Evolutionary conservation across 2,113 vertebrate genomes (phyloP).

Genomic region (Cavia porcellus): DNA sequence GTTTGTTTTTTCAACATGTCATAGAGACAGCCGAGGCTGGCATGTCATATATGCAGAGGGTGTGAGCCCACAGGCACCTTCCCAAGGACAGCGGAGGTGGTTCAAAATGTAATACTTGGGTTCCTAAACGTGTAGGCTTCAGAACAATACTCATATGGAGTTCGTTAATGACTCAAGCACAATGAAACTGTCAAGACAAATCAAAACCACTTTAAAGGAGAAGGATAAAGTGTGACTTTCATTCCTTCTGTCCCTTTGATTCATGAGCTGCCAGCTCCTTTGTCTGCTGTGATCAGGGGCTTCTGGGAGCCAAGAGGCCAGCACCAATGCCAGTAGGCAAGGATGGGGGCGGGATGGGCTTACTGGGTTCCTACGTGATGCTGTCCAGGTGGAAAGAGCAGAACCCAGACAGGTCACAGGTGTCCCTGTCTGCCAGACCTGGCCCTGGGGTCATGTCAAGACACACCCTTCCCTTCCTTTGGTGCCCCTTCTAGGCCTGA

Average conservation of each 20-base stretch:
- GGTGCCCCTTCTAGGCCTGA: background rate
- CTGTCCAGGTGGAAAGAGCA: background rate
- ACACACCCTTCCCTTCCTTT: background rate
- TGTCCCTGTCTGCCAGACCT: background rate
- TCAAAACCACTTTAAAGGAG: background rate
- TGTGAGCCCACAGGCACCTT: background rate
- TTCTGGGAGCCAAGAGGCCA: background rate
- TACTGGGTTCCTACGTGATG: background rate
- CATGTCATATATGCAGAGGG: background rate
- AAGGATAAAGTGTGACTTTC: background rate
- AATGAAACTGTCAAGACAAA: slow-evolving; percentile 13
- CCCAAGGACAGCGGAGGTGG: slow-evolving; percentile 5
- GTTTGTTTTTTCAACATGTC: background rate
- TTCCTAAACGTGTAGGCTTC: background rate
- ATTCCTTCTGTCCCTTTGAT: background rate
- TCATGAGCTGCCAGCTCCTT: background rate
- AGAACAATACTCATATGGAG: background rate
- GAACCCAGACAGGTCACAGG: background rate
- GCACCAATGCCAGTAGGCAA: background rate
- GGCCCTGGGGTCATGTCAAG: background rate
- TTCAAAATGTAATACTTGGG: background rate
- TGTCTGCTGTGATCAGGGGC: background rate
- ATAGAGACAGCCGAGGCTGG: background rate
- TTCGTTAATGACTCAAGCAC: slow-evolving; percentile 12
- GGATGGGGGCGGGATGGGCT: background rate